Conservation (phyloP, 2,888 invertebrate species). For the Cephonodes hylas region DNA sequence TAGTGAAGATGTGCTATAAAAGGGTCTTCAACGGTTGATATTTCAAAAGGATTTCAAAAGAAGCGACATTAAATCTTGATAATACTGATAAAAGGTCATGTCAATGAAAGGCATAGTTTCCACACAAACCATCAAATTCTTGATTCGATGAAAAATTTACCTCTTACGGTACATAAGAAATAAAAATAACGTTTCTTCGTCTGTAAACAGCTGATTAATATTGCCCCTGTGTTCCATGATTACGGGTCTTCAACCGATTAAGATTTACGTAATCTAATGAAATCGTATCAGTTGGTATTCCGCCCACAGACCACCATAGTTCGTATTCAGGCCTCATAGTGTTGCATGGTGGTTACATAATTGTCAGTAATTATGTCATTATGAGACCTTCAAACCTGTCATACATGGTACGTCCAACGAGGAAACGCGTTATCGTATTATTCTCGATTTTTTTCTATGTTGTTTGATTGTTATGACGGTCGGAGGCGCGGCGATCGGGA, state of each 20-base stretch:
- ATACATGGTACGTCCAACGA: slow-evolving; percentile 4
- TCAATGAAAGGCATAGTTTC: too few species aligned
- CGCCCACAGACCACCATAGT: not conserved
- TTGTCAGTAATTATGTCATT: slow-evolving; percentile 17
- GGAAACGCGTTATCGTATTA: slow-evolving; percentile 7
- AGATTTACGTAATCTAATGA: slow-evolving; percentile 7
- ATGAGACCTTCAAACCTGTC: slow-evolving; percentile 14
- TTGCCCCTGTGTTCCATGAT: not conserved
- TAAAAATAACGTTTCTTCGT: too few species aligned
- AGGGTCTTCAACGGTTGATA: too few species aligned
- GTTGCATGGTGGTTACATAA: slow-evolving; percentile 16
- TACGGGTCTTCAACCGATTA: slow-evolving; percentile 12
- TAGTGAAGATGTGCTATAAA: too few species aligned
- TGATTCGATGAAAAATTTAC: too few species aligned
- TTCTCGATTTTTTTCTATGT: slow-evolving; percentile 7
- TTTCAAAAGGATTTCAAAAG: too few species aligned
- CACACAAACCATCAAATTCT: too few species aligned
- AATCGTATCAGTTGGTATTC: slow-evolving; percentile 4
- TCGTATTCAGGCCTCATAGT: slow-evolving; percentile 14
- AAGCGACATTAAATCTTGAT: too few species aligned
- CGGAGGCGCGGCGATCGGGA: not conserved
- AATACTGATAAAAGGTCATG: too few species aligned
- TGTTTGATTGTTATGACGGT: not conserved
- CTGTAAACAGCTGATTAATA: not conserved
- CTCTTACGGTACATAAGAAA: too few species aligned